Evolutionary conservation across 2,797 vertebrate species (phyloP), one percentile per base, ranked within the genome.

Genomic region (Acanthiza pusilla): DNA sequence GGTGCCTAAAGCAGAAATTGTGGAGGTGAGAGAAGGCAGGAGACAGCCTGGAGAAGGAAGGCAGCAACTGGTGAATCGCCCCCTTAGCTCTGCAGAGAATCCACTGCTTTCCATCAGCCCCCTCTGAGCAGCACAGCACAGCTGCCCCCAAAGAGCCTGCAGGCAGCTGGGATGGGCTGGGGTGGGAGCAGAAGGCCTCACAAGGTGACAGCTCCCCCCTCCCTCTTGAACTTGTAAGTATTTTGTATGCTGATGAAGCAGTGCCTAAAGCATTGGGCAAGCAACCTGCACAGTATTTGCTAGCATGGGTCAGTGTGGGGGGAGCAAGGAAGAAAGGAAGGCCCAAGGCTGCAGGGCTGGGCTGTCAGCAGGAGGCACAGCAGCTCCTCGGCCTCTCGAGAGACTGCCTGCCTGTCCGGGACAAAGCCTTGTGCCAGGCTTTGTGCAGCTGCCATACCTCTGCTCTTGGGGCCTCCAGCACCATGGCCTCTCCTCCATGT

Each of bases 221-320:
- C 27, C 21, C 14, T 7, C 40, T 26, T 55, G 32, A 20, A 36
- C 36, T 32, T 32, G 21, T 21, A 38, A 26, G 4, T 16, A 21
- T 16, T 55, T 36, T 47, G n/a, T 45, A 26, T 9, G 13, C 32
- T 20, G 10, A 13, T 15, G 4, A 45, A 30, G 16, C 26, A 20
- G 0, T 54, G 20, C 32, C 26, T 45, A 36, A 65, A 7, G n/a
- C 40, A 45, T 7, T 20, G 32, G 32, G 8, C 6, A 55, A 55
- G 40, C 32, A 54, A 16, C 6, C 6, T 36, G 50, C 15, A 18
- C 20, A 30, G 25, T 18, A 63, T 53, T 43, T 0, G 0, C 7
- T 43, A 25, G 25, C 20, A 43, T 43, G 54, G 30, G 34, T 36
- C 53, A 47, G 10, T 29, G 32, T 13, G 2, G 36, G 36, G 10